Conservation (phyloP, 1,140 invertebrate species). For the Caenorhabditis latens region DNA sequence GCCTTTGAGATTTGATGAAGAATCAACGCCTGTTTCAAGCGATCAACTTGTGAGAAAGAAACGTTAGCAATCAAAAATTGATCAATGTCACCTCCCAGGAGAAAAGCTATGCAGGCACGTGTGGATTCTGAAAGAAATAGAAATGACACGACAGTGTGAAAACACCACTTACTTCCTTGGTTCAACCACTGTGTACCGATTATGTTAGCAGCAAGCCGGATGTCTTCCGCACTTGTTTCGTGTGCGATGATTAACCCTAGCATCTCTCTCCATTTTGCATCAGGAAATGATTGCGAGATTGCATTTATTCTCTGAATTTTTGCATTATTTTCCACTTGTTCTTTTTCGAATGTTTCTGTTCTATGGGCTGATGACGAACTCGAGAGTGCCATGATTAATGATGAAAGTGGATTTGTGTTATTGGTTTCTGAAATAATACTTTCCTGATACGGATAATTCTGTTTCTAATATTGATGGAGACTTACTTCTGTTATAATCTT, state of each 20-base stretch:
- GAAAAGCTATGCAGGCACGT: slow-evolving; percentile 15
- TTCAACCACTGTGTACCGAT: neutral
- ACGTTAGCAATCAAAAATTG: neutral
- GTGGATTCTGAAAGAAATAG: neutral
- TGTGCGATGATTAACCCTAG: slow-evolving; percentile 4
- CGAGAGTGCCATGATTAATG: neutral
- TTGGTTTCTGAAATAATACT: neutral
- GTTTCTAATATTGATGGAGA: neutral
- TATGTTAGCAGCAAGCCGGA: neutral
- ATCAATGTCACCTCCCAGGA: neutral
- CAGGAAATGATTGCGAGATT: neutral
- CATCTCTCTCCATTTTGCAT: slow-evolving; percentile 27
- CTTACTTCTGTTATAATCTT: slow-evolving; percentile 35
- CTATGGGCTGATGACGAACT: neutral
- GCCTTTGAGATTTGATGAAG: neutral
- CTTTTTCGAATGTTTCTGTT: neutral
- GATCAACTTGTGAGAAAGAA: slow-evolving; percentile 9
- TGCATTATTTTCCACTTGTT: neutral
- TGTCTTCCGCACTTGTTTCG: neutral
- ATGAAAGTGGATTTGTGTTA: neutral
- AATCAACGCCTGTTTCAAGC: slow-evolving; percentile 12
- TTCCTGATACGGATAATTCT: neutral
- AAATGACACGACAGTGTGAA: neutral
- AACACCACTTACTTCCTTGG: neutral
- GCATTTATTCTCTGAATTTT: neutral